Evolutionary conservation across 2,797 vertebrate genomes (phyloP).

Genomic region (Apodemus agrarius): DNA sequence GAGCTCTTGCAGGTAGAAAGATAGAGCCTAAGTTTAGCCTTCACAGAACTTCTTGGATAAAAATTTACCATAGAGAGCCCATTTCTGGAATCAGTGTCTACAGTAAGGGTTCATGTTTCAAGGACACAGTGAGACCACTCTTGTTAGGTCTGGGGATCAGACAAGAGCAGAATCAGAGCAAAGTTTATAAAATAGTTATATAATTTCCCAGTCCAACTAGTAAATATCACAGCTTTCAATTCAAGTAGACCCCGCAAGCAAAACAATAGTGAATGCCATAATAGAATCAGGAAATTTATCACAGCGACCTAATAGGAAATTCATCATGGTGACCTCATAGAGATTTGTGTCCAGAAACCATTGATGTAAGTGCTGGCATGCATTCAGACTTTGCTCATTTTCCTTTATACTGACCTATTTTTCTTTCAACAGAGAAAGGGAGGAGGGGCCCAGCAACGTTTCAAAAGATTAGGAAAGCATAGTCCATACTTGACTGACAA

Average conservation of each 20-base stretch:
- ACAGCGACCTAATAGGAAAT: neutral
- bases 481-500: slow-evolving; percentile 36
- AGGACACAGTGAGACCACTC: neutral
- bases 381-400: neutral
- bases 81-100: neutral
- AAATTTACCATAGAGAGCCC: neutral
- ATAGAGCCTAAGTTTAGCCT: neutral
- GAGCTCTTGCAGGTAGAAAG: neutral
- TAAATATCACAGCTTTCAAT: slow-evolving; percentile 13
- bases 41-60: neutral
- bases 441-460: neutral
- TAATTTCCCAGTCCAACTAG: neutral
- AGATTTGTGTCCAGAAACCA: slow-evolving; percentile 37
- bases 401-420: slow-evolving; percentile 20
- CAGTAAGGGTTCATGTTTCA: neutral
- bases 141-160: neutral
- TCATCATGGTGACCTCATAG: neutral
- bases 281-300: slow-evolving; percentile 17
- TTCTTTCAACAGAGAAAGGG: neutral
- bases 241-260: neutral
- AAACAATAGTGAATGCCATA: neutral
- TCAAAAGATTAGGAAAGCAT: neutral
- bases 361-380: neutral
- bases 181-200: neutral
- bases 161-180: neutral